Evolutionary conservation across 2,113 vertebrate genomes (phyloP).

Genomic region (Stictonetta naevosa): DNA sequence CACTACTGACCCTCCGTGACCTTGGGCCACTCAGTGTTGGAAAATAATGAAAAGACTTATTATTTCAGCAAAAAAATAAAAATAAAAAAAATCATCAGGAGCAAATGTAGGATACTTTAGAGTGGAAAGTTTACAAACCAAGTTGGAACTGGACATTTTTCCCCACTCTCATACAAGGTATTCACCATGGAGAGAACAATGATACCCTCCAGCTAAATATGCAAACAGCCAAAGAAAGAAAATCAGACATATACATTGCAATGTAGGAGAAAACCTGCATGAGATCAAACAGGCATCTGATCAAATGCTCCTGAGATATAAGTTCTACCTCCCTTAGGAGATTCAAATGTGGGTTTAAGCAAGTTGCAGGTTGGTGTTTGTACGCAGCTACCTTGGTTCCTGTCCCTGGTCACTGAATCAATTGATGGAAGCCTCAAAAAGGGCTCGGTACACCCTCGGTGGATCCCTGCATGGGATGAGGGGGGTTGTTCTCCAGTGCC

Average conservation of each 20-base stretch:
- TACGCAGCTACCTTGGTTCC: not conserved
- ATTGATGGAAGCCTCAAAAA: not conserved
- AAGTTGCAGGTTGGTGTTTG: not conserved
- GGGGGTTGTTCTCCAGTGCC: not conserved
- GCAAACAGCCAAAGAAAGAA: not conserved
- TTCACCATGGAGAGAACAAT: not conserved
- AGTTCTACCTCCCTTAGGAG: not conserved
- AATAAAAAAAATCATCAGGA: not conserved
- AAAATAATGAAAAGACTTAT: not conserved
- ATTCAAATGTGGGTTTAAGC: not conserved
- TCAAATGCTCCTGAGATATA: not conserved
- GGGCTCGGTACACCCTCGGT: no score
- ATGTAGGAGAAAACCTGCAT: not conserved
- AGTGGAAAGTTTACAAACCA: not conserved
- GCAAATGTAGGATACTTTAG: not conserved
- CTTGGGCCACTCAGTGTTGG: not conserved
- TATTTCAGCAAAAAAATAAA: no score
- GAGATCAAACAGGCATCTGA: not conserved
- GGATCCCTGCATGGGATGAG: no score
- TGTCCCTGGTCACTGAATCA: not conserved
- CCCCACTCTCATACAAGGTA: fast-evolving
- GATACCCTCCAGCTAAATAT: not conserved
- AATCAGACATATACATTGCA: not conserved
- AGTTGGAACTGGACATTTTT: not conserved
- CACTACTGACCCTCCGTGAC: not conserved